A percentile compares a stretch with the other conserved stretches of the same genome.
Evolutionary conservation across 2,113 vertebrate genomes (phyloP).

Genomic region (Heterocephalus glaber): DNA sequence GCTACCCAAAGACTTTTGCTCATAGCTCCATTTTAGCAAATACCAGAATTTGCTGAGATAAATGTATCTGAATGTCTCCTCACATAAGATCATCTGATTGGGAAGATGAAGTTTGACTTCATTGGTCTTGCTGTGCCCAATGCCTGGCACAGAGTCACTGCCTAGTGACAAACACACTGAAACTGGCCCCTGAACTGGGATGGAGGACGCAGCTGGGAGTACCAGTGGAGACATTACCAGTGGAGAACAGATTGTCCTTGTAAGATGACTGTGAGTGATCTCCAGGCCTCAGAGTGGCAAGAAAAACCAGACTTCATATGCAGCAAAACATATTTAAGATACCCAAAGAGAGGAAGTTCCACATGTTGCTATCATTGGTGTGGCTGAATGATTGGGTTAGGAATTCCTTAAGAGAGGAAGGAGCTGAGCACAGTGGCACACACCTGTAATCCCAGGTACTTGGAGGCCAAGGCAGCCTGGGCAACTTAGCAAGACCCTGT

Average conservation of each 20-base stretch:
- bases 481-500: neutral
- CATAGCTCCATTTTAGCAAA: neutral
- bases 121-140: neutral
- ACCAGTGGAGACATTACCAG: too few relatives aligned
- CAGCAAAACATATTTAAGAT: neutral
- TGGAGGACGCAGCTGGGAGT: neutral
- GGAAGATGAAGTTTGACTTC: neutral
- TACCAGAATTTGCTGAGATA: neutral
- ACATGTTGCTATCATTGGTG: neutral
- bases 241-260: neutral
- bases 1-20: neutral
- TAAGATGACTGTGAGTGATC: neutral
- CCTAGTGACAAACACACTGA: neutral
- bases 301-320: neutral
- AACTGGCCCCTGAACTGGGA: neutral
- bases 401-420: neutral
- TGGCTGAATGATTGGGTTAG: neutral
- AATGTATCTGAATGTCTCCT: neutral
- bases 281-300: neutral
- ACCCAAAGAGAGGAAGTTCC: neutral
- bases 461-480: neutral
- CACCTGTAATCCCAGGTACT: neutral
- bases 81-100: neutral
- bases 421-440: neutral
- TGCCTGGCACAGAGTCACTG: neutral